These are phyloP conservation scores for Stratiomys singularior DNA, from an alignment of 2,888 invertebrate species.

Conservation along the genomic window DNA sequence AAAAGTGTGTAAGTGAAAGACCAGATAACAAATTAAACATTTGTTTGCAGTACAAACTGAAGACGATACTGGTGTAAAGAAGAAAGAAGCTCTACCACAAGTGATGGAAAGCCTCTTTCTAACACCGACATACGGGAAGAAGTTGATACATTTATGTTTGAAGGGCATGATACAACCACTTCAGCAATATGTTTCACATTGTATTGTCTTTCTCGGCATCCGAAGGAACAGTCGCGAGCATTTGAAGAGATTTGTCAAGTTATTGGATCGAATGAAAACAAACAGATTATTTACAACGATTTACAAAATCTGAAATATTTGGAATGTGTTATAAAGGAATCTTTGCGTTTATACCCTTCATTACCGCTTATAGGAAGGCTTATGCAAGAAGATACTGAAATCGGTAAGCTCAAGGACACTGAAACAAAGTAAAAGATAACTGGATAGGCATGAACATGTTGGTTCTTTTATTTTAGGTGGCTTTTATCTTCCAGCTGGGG, in stretches of 20 bases:
- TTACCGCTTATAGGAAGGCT: background rate
- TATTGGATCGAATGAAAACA: background rate
- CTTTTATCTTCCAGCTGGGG: slow-evolving; percentile 57
- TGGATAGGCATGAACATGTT: no score
- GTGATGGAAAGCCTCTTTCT: background rate
- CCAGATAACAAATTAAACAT: no score
- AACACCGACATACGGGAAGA: background rate
- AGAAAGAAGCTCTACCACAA: no score
- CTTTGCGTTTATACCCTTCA: background rate
- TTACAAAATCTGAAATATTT: background rate
- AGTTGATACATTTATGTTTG: background rate
- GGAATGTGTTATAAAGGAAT: background rate
- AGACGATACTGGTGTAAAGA: no score
- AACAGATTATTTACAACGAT: background rate
- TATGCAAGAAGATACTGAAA: background rate
- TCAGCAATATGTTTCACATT: background rate
- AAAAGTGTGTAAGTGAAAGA: no score
- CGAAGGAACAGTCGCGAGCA: background rate
- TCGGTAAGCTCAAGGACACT: no score
- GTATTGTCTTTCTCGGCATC: background rate
- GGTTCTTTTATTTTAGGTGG: slow-evolving; percentile 54
- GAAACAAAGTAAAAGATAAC: no score
- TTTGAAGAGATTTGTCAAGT: background rate
- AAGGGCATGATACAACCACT: background rate
- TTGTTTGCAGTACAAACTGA: no score